Percentiles rank a stretch among this genome's conserved stretches.
phyloP scores from a whole-genome alignment of 2,888 invertebrate genomes.

The Pollenia amentaria region DNA sequence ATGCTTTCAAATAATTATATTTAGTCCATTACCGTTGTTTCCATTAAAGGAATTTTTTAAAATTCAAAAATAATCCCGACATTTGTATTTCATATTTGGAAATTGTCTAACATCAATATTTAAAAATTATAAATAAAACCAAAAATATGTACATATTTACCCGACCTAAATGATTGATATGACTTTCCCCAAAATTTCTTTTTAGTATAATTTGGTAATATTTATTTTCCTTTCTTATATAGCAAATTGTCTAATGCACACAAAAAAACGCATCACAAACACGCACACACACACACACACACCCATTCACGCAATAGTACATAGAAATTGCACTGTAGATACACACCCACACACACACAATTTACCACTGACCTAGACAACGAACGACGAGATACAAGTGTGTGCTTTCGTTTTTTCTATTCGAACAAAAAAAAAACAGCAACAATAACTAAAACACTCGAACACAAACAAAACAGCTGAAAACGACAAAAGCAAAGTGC shows the following conservation, averaged over 20 bases:
- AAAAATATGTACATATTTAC: too few relatives aligned
- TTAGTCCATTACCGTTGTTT: too few relatives aligned
- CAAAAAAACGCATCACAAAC: constrained; percentile 46
- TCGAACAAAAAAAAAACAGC: constrained; percentile 9
- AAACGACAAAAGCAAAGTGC: constrained; percentile 54
- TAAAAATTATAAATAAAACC: too few relatives aligned
- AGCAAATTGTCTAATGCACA: constrained; percentile 48
- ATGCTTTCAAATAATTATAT: too few relatives aligned
- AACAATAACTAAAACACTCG: constrained; percentile 9
- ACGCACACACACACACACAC: background rate
- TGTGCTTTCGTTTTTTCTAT: constrained; percentile 62
- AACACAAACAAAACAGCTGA: constrained; percentile 57
- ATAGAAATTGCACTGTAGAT: constrained; percentile 37
- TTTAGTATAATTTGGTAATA: constrained; percentile 7
- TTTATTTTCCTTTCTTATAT: background rate
- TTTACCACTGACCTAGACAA: constrained; percentile 82
- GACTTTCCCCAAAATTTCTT: background rate
- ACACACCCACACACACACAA: constrained; percentile 28
- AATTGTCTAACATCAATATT: too few relatives aligned
- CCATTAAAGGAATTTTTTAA: too few relatives aligned
- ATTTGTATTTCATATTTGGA: too few relatives aligned
- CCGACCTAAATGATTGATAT: background rate
- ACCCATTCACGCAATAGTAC: background rate
- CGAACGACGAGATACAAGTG: constrained; percentile 73
- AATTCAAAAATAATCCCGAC: too few relatives aligned